Evolutionary conservation across 2,888 invertebrate species (phyloP), one percentile per base, ranked within the genome.

Genomic region (Brassicogethes aeneus): DNA sequence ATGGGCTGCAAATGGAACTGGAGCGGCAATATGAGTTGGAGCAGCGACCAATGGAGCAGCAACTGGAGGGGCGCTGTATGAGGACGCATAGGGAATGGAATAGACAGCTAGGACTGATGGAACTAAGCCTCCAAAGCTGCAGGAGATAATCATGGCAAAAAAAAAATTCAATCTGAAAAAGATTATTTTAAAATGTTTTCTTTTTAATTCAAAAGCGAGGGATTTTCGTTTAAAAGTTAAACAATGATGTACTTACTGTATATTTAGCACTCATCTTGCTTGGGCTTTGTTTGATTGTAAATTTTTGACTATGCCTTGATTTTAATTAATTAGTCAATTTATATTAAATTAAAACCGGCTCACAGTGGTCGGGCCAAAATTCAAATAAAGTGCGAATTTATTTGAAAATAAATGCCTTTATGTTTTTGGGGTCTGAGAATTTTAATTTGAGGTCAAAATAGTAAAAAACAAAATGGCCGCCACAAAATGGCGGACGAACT

Each of bases 41-140:
- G 53, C 47, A 15, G 66, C 62, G 13, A 64, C 64, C 15, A 67
- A 55, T 15, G 68, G 62, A 10, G 65, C 60, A 7, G 72, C 61
- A 3, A 77, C 73, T 0, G 85, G 85, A 7, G 80, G 72, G 15
- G 84, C 83, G 44, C 82, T 83, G 68, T 82, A 86, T 10, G 82
- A 83, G 52, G 76, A 78, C 39, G 85, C 85, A 53, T 83, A 84
- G 2, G 85, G 84, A 1, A 84, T 80, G 2, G 84, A 71, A 41
- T 76, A 74, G 38, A 77, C 73, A 2, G 79, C 79, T 10, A 69
- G 66, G 49, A 54, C 65, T 48, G 54, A 59, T 16, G 54, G 53
- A 16, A 56, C 44, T n/a, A 62, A 39, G 49, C 63, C 64, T 53
- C 62, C 65, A 49, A 56, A 54, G 43, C 60, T 55, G 41, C 53